Base-by-base conservation (phyloP, 2,888 invertebrate genomes). In the Philereme transversata region DNA sequence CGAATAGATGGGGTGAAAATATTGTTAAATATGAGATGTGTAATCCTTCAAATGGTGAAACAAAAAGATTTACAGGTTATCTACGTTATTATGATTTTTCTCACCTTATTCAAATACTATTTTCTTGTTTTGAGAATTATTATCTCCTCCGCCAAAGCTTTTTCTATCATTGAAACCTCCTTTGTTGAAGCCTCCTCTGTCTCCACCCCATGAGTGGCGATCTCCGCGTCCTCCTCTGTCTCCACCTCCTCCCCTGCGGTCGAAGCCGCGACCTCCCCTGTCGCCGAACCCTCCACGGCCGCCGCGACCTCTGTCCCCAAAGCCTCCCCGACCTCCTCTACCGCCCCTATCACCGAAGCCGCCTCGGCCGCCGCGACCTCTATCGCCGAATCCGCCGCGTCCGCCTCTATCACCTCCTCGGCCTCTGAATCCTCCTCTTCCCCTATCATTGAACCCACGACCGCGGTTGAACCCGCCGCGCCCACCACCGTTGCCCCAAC, bases 81-180 rank as follows among this genome's bases (percentile, higher is more conserved):
- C 22, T 22, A 22, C 1, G 22, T 2, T 22, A 22, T 40, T 8
- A 6, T 6, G 4, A 40, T 40, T 4, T 7, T 51, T n/a, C 46
- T 61, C 65, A 88, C 88, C 87, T 83, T 90, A 90, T 65, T 95
- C 95, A 81, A 96, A 96, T 57, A 93, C 94, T 62, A 96, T 96
- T 90, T 96, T 96, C 91, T 96, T 96, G 84, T 96, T 96, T 84
- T 95, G 94, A 63, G 93, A 75, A 45, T 86, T 82, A 34, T 91
- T 82, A 36, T 91, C 89, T 53, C 93, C 85, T 60, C 90, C 87
- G 36, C 91, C 94, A 73, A 95, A 95, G 78, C 95, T 94, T 77
- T 94, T 94, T 76, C 95, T 94, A 76, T 94, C 94, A 77, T 94
- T 94, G 74, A 92, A 93, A 47, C 93, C 90, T n/a, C 92, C 90